Evolutionary conservation across 37 sponge, comb jelly and placozoan genomes (phyloP).

Genomic region (Corticium candelabrum): DNA sequence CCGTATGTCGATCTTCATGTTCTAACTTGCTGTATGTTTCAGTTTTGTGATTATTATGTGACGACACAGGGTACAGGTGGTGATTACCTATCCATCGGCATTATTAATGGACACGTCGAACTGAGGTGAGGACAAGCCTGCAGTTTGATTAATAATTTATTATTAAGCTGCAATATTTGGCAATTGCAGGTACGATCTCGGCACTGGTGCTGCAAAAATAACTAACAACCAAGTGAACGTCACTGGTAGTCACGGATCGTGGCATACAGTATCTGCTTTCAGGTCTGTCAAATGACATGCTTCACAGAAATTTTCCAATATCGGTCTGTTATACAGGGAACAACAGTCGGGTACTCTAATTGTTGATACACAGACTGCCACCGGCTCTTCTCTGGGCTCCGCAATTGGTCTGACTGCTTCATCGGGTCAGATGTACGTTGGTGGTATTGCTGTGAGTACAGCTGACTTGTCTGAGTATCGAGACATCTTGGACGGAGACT

Average conservation of each 20-base stretch:
- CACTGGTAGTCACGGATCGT: background rate
- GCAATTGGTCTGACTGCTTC: background rate
- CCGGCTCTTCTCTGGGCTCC: background rate
- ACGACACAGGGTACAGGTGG: background rate
- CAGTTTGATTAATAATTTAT: background rate
- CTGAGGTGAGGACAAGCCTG: background rate
- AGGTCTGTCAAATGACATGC: too few species aligned
- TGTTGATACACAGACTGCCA: background rate
- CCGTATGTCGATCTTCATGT: background rate
- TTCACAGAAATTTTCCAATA: too few species aligned
- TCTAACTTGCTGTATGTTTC: too few species aligned
- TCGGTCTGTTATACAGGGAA: too few species aligned
- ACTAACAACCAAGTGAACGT: background rate
- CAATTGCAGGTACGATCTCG: background rate
- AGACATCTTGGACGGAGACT: background rate
- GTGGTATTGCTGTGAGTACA: background rate
- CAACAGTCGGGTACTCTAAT: background rate
- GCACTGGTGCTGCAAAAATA: background rate
- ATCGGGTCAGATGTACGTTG: background rate
- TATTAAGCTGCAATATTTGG: background rate
- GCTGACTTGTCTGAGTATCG: background rate
- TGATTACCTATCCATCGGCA: background rate
- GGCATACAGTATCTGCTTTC: too few species aligned
- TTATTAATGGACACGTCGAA: background rate
- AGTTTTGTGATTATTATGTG: background rate